Evolutionary conservation across 2,888 invertebrate species (phyloP).

Genomic region (Hybos culiciformis): DNA sequence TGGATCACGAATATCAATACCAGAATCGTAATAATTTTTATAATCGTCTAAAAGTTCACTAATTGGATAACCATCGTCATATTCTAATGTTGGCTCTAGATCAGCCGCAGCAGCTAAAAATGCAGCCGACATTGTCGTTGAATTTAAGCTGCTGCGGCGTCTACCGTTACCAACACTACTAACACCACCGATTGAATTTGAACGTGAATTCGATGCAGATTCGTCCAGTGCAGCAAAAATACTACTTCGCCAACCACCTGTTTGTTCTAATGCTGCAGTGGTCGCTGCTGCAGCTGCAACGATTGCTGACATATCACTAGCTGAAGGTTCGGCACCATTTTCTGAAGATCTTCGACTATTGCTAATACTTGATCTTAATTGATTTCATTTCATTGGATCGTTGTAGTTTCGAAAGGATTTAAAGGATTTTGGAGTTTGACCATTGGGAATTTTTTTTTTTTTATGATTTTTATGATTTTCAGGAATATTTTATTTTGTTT

Average conservation of each 20-base stretch:
- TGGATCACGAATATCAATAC: conserved; percentile 75
- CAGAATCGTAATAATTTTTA: conserved; percentile 63
- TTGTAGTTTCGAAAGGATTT: no score
- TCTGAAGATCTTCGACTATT: conserved; percentile 37
- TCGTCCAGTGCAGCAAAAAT: background rate
- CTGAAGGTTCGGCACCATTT: conserved; percentile 28
- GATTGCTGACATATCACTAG: conserved; percentile 1
- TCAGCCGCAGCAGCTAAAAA: conserved; percentile 12
- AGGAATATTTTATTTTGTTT: no score
- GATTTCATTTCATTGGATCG: no score
- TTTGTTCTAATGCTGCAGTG: background rate
- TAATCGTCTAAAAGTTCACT: conserved; percentile 29
- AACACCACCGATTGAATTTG: conserved; percentile 1
- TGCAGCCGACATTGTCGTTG: conserved; percentile 12
- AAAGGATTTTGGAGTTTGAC: no score
- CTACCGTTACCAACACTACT: background rate
- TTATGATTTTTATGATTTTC: no score
- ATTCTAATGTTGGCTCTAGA: conserved; percentile 7
- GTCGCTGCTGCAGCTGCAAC: conserved; percentile 4
- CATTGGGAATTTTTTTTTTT: no score
- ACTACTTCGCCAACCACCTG: background rate
- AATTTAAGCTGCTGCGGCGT: background rate
- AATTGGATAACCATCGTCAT: conserved; percentile 19
- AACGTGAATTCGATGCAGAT: background rate
- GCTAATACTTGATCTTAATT: conserved; percentile 33